A percentile compares a stretch with the other conserved stretches of the same genome.
phyloP scores from a whole-genome alignment of 2,888 invertebrate genomes.

The Phlogophora meticulosa region DNA sequence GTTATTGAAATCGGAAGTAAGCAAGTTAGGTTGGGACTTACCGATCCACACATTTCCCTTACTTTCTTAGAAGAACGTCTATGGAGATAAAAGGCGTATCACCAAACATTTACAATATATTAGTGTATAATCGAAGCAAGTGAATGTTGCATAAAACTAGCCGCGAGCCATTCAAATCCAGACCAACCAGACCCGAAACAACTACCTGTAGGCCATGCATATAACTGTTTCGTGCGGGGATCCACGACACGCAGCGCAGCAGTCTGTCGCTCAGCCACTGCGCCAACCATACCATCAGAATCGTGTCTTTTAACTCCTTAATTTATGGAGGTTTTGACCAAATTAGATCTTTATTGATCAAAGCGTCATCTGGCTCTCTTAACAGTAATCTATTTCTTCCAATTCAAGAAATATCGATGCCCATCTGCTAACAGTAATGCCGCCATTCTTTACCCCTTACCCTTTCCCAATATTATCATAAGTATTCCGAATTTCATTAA shows the following conservation, averaged over 20 bases:
- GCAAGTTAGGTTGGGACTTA: no score
- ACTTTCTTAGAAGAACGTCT: neutral
- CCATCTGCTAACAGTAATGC: constrained; percentile 48
- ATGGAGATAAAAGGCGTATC: constrained; percentile 11
- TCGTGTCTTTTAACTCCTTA: no score
- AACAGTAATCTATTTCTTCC: constrained; percentile 4
- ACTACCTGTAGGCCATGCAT: no score
- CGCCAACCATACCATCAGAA: no score
- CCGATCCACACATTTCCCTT: neutral
- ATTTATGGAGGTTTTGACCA: constrained; percentile 27
- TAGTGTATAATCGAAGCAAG: constrained; percentile 53
- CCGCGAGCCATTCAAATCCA: constrained; percentile 75
- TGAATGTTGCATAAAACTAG: constrained; percentile 81
- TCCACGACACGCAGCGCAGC: no score
- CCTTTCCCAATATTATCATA: constrained; percentile 63
- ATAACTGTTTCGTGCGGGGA: no score
- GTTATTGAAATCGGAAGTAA: no score
- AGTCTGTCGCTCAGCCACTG: no score
- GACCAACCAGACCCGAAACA: no score
- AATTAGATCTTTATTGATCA: constrained; percentile 28
- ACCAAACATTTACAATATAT: constrained; percentile 38
- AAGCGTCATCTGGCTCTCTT: constrained; percentile 9
- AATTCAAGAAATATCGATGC: constrained; percentile 12
- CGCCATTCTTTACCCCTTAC: constrained; percentile 31
- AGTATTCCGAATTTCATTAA: constrained; percentile 61